Evolutionary conservation across 2,113 vertebrate genomes (phyloP).

Genomic region (Amia ocellicauda): DNA sequence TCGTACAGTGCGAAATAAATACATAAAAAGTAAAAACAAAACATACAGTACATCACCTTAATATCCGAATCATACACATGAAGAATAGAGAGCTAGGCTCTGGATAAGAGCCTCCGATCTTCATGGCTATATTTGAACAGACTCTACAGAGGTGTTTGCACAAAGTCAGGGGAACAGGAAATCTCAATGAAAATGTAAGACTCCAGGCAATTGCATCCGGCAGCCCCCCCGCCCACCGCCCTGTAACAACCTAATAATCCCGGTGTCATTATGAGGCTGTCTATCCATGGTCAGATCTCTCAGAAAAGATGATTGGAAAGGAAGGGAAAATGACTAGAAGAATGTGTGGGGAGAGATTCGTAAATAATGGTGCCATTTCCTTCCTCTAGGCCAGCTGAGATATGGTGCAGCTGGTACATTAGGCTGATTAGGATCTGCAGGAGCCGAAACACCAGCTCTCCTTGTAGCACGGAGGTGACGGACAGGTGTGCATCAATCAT

Average conservation of each 20-base stretch:
- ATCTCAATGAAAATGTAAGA: slow-evolving; percentile 20
- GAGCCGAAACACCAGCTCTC: slow-evolving; percentile 24
- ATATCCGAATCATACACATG: no score
- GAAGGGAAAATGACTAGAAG: slow-evolving; percentile 30
- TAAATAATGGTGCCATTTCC: slow-evolving; percentile 32
- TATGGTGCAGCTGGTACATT: slow-evolving; percentile 29
- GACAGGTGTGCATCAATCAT: slow-evolving; percentile 24
- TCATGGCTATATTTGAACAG: background rate
- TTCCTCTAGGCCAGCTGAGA: slow-evolving; percentile 12
- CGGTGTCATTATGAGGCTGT: slow-evolving; percentile 25
- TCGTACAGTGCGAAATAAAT: slow-evolving; percentile 5
- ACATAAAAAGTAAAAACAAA: no score
- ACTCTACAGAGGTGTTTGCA: background rate
- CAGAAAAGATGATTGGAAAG: slow-evolving; percentile 26
- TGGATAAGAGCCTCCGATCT: no score
- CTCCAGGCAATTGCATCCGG: slow-evolving; percentile 29
- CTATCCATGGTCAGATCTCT: slow-evolving; percentile 13
- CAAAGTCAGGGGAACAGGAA: slow-evolving; percentile 17
- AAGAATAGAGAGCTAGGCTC: no score
- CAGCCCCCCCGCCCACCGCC: no score
- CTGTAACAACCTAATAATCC: slow-evolving; percentile 32
- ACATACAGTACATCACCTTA: background rate
- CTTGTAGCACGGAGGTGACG: slow-evolving; percentile 24
- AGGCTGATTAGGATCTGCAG: slow-evolving; percentile 39
- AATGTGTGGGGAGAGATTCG: slow-evolving; percentile 26